These are phyloP conservation scores for Prietella phreatophila DNA, from an alignment of 2,113 vertebrate genomes.

Conservation along the genomic window DNA sequence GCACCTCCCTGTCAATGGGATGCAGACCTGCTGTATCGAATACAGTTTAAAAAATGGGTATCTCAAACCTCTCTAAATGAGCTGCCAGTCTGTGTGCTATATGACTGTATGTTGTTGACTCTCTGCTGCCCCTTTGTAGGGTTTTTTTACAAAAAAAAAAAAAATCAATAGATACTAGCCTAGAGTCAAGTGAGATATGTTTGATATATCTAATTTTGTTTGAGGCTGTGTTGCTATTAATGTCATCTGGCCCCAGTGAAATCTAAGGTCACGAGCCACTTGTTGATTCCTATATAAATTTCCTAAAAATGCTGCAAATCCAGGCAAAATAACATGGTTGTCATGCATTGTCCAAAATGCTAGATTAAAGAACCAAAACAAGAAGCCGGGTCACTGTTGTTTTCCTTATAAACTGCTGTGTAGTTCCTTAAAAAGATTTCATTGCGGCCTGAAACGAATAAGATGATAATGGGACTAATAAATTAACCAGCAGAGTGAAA, in stretches of 20 bases:
- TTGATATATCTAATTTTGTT: background rate
- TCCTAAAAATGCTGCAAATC: too few species aligned
- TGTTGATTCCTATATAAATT: background rate
- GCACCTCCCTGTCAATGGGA: background rate
- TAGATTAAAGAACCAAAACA: background rate
- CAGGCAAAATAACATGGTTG: too few species aligned
- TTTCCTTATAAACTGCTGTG: background rate
- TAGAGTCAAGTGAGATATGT: background rate
- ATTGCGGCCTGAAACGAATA: background rate
- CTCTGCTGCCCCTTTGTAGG: background rate
- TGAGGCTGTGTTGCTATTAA: background rate
- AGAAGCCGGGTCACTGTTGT: background rate
- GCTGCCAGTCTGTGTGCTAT: background rate
- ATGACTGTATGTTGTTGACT: too few species aligned
- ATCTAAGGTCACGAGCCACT: background rate
- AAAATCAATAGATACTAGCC: background rate
- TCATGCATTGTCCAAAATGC: background rate
- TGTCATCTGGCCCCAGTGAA: background rate
- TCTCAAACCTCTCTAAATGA: background rate
- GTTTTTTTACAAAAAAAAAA: background rate
- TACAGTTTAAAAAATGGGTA: background rate
- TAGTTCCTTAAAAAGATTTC: background rate
- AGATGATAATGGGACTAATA: background rate
- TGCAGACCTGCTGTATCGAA: background rate
- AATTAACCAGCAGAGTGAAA: background rate